Conservation (phyloP, 1,140 invertebrate genomes). For the Drosophila novamexicana region DNA sequence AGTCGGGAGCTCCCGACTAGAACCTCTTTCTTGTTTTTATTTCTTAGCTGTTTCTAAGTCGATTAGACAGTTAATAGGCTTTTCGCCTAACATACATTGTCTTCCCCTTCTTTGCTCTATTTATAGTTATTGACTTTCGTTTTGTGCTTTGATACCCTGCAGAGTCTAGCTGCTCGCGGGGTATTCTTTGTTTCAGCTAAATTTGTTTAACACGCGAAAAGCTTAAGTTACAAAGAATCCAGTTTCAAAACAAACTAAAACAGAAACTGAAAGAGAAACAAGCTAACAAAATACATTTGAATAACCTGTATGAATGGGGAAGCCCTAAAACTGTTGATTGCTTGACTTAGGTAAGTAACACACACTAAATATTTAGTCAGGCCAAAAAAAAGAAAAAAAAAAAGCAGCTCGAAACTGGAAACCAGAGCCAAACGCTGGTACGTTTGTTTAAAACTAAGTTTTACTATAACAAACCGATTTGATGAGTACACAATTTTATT, state of each 20-base stretch:
- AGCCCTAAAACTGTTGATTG: constrained; percentile 24
- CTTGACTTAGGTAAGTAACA: neutral
- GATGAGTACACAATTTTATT: too few relatives aligned
- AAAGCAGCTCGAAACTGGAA: neutral
- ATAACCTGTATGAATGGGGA: constrained; percentile 32
- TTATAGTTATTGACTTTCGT: constrained; percentile 20
- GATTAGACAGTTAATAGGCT: constrained; percentile 48
- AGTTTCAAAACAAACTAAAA: constrained; percentile 12
- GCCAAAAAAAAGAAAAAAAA: too few relatives aligned
- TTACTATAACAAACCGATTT: neutral
- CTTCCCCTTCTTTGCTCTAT: constrained; percentile 1
- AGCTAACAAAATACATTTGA: neutral
- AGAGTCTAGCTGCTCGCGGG: neutral
- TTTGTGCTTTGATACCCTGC: neutral
- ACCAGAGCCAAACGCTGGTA: neutral
- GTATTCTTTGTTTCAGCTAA: neutral
- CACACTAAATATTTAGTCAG: neutral
- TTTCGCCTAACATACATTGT: constrained; percentile 12
- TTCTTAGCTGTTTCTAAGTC: constrained; percentile 32
- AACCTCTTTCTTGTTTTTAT: neutral
- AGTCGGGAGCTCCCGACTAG: too few relatives aligned
- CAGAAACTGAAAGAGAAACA: neutral
- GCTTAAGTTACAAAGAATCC: constrained; percentile 1
- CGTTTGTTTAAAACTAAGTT: neutral
- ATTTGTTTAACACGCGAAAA: neutral